phyloP scores from a whole-genome alignment of 2,797 vertebrate species.

The Coranthus polyacanthus region DNA sequence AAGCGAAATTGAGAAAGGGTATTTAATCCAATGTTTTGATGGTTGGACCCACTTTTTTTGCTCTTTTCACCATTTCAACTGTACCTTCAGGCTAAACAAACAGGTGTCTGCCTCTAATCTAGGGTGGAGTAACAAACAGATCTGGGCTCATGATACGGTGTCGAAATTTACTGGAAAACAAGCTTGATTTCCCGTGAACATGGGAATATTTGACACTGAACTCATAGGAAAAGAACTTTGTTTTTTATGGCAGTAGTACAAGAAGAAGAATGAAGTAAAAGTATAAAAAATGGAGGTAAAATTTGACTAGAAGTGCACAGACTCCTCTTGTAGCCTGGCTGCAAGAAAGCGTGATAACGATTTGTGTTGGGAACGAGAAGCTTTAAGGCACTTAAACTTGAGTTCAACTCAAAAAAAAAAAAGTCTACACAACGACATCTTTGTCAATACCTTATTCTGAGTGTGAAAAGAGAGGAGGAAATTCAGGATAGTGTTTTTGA shows the following conservation, averaged over 20 bases:
- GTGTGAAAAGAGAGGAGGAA: constrained; percentile 78
- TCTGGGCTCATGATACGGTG: constrained; percentile 33
- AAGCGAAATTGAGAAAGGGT: constrained; percentile 24
- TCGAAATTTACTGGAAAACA: constrained; percentile 42
- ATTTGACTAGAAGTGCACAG: neutral
- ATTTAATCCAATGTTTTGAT: constrained; percentile 46
- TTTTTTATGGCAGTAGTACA: constrained; percentile 13
- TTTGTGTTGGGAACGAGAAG: constrained; percentile 34
- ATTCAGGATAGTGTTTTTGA: constrained; percentile 81
- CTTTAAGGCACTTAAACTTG: constrained; percentile 53
- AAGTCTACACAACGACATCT: constrained; percentile 62
- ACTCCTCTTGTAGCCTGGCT: neutral
- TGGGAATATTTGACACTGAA: constrained; percentile 8
- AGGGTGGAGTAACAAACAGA: constrained; percentile 61
- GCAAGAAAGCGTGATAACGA: constrained; percentile 23
- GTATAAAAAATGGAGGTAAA: constrained; percentile 3
- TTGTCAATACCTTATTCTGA: constrained; percentile 69
- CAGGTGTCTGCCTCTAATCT: constrained; percentile 63
- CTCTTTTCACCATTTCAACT: constrained; percentile 27
- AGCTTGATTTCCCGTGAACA: constrained; percentile 20
- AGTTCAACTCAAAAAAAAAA: constrained; percentile 51
- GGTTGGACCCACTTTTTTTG: constrained; percentile 45
- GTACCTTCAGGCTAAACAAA: constrained; percentile 61
- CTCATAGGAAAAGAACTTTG: neutral
- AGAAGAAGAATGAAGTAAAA: neutral